Percentiles rank a stretch among this genome's conserved stretches.
Evolutionary conservation across 2,113 vertebrate genomes (phyloP).

Genomic region (Dendropsophus ebraccatus): DNA sequence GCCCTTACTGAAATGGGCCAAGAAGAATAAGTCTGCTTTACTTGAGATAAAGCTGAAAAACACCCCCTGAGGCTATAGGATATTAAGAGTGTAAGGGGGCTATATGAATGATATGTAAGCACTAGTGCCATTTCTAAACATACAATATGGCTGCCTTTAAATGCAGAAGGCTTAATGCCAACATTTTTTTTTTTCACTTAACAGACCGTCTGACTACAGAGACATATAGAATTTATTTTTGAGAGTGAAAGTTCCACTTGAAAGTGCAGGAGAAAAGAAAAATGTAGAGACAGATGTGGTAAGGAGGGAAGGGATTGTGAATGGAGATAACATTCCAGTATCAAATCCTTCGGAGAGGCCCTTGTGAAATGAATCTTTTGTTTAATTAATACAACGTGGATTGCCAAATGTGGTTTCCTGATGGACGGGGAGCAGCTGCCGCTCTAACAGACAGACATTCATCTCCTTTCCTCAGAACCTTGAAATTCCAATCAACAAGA

Average conservation of each 20-base stretch:
- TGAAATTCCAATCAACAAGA: conserved; percentile 70
- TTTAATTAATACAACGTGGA: conserved; percentile 71
- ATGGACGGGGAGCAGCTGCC: conserved; percentile 80
- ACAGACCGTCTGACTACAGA: neutral
- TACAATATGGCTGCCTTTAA: no score
- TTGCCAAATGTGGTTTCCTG: conserved; percentile 67
- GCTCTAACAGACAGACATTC: conserved; percentile 71
- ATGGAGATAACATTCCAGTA: conserved; percentile 62
- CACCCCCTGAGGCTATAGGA: no score
- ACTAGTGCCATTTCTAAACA: no score
- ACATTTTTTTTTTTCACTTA: no score
- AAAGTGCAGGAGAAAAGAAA: neutral
- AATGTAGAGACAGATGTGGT: conserved; percentile 57
- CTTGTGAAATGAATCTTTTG: conserved; percentile 70
- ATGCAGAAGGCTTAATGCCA: no score
- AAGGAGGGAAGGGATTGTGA: conserved; percentile 34
- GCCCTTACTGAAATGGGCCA: no score
- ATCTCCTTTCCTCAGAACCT: conserved; percentile 67
- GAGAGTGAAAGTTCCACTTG: neutral
- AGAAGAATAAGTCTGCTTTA: no score
- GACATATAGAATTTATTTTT: neutral
- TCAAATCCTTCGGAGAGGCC: conserved; percentile 59
- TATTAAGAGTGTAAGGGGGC: no score
- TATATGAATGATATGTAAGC: no score
- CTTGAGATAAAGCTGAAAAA: no score